Conservation (phyloP, 2,797 vertebrate species). For the Scolopax bukidnonensis region DNA sequence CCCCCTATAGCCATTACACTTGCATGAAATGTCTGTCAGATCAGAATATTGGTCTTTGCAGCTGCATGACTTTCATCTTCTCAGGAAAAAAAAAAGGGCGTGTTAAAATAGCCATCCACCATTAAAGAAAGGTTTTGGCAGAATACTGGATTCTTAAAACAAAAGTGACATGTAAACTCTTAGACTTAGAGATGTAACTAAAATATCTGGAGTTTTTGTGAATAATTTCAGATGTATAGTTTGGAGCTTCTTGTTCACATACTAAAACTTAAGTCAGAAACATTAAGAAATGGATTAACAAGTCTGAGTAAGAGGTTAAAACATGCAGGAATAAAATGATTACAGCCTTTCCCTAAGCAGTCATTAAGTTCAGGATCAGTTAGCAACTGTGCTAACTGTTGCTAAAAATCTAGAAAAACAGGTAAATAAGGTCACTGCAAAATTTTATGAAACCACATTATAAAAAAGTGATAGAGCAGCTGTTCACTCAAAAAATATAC, state of each 20-base stretch:
- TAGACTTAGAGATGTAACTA: background rate
- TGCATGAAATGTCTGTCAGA: background rate
- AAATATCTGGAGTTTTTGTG: background rate
- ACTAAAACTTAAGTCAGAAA: background rate
- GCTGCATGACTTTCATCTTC: background rate
- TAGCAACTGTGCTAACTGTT: background rate
- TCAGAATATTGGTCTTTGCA: background rate
- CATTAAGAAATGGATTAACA: no score
- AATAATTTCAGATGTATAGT: background rate
- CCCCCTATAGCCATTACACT: background rate
- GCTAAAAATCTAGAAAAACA: background rate
- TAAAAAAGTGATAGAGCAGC: background rate
- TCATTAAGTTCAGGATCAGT: background rate
- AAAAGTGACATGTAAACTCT: background rate
- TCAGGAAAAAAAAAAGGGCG: background rate
- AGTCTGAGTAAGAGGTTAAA: conserved; percentile 26
- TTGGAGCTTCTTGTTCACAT: background rate
- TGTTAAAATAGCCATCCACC: background rate
- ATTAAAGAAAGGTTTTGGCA: background rate
- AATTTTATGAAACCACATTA: background rate
- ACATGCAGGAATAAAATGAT: background rate
- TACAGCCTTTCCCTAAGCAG: conserved; percentile 18
- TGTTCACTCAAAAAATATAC: background rate
- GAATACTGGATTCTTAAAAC: background rate
- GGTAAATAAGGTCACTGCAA: background rate